Evolutionary conservation across 2,113 vertebrate genomes (phyloP).

Genomic region (Gnathonemus longibarbis): DNA sequence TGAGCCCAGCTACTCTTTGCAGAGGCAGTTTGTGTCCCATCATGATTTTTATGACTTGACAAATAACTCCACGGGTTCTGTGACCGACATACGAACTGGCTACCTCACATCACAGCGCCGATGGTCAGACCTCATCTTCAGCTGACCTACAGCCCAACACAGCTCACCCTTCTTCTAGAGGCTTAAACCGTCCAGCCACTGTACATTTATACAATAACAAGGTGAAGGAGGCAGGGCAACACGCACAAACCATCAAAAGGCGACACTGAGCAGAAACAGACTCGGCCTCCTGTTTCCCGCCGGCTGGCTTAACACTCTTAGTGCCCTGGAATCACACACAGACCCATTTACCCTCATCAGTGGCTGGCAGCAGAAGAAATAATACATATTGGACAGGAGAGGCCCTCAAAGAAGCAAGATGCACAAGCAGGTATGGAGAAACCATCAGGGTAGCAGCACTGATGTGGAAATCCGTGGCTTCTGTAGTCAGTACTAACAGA

Average conservation of each 20-base stretch:
- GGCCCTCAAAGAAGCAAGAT: background rate
- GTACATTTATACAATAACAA: background rate
- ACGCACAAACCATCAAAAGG: background rate
- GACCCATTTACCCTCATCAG: background rate
- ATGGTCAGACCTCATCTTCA: background rate
- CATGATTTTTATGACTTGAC: background rate
- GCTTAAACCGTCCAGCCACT: background rate
- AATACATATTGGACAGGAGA: background rate
- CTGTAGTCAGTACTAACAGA: background rate
- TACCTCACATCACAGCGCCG: background rate
- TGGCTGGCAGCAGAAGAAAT: background rate
- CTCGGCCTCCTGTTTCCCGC: background rate
- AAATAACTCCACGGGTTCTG: background rate
- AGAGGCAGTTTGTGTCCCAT: background rate
- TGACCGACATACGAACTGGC: background rate
- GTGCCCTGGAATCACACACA: background rate
- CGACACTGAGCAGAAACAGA: background rate
- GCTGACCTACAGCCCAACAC: background rate
- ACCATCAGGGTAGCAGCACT: background rate
- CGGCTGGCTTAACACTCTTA: background rate
- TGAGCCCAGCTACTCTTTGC: background rate
- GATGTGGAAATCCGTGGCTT: background rate
- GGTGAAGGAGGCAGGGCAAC: background rate
- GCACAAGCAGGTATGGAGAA: background rate
- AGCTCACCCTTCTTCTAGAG: background rate